These are phyloP conservation scores for Cetoscarus ocellatus DNA, from an alignment of 2,797 vertebrate genomes.

Conservation along the genomic window DNA sequence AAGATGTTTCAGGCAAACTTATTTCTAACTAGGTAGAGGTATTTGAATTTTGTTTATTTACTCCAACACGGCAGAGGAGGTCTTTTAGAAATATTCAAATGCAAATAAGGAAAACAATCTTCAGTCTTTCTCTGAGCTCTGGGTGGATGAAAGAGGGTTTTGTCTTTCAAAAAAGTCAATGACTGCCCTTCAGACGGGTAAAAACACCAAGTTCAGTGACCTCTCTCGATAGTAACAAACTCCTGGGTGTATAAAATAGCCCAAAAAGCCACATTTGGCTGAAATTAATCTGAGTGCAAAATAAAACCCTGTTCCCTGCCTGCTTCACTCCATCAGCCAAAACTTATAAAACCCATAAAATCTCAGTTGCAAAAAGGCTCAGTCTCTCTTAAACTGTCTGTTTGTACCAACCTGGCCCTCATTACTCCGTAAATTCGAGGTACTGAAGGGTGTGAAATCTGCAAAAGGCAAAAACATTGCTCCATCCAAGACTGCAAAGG, in stretches of 20 bases:
- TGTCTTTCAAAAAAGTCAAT: neutral
- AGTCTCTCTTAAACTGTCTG: constrained; percentile 5
- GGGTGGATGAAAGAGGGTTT: too few species aligned
- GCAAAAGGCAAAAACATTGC: constrained; percentile 52
- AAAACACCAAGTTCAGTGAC: neutral
- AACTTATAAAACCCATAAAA: constrained; percentile 31
- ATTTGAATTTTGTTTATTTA: too few species aligned
- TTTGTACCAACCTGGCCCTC: constrained; percentile 6
- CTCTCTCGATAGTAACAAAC: too few species aligned
- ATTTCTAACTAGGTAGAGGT: too few species aligned
- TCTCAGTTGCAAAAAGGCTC: neutral
- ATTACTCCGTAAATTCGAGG: constrained; percentile 19
- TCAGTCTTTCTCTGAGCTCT: too few species aligned
- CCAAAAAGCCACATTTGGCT: neutral
- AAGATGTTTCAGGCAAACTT: too few species aligned
- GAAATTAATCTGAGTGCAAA: constrained; percentile 16
- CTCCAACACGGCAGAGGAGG: too few species aligned
- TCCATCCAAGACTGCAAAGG: constrained; percentile 54
- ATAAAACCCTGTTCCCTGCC: neutral
- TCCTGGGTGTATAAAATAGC: too few species aligned
- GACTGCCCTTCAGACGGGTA: neutral
- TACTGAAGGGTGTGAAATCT: constrained; percentile 23
- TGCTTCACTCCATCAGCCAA: neutral
- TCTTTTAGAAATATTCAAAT: too few species aligned
- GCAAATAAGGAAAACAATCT: too few species aligned